A percentile compares a stretch with the other conserved stretches of the same genome.
phyloP scores from a whole-genome alignment of 2,797 vertebrate species.

The Sebastolobus altivelis region DNA sequence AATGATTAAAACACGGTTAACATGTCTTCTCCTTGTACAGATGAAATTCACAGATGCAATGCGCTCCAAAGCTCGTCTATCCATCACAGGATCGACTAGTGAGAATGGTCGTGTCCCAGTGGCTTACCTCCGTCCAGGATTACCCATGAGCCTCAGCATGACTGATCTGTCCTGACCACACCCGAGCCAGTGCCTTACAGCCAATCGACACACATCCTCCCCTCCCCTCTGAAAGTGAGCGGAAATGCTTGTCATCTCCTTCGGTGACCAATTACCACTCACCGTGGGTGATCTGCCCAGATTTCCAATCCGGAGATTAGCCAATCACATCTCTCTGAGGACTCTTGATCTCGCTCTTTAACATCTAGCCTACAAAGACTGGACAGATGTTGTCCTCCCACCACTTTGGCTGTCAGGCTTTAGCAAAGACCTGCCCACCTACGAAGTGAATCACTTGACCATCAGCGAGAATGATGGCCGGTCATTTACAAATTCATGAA shows the following conservation, averaged over 20 bases:
- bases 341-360: conserved; percentile 35
- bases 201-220: conserved; percentile 56
- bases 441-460: conserved; percentile 84
- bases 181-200: conserved; percentile 84
- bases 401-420: conserved; percentile 56
- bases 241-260: conserved; percentile 44
- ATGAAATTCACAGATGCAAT: conserved; percentile 96
- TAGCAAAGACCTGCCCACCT: conserved; percentile 62
- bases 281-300: conserved; percentile 7
- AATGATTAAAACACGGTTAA: conserved; percentile 5
- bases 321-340: conserved; percentile 47
- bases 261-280: conserved; percentile 37
- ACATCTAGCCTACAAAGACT: conserved; percentile 44
- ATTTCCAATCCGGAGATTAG: conserved; percentile 46
- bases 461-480: conserved; percentile 87
- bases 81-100: conserved; percentile 96
- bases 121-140: conserved; percentile 98
- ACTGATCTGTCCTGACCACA: conserved; percentile 84
- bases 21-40: conserved; percentile 81
- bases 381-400: conserved; percentile 37
- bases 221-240: conserved; percentile 44
- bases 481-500: conserved; percentile 87
- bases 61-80: conserved; percentile 97
- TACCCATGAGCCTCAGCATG: conserved; percentile 99
- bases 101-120: conserved; percentile 96